phyloP scores from a whole-genome alignment of 2,797 vertebrate genomes.

The Chloroceryle amazona region DNA sequence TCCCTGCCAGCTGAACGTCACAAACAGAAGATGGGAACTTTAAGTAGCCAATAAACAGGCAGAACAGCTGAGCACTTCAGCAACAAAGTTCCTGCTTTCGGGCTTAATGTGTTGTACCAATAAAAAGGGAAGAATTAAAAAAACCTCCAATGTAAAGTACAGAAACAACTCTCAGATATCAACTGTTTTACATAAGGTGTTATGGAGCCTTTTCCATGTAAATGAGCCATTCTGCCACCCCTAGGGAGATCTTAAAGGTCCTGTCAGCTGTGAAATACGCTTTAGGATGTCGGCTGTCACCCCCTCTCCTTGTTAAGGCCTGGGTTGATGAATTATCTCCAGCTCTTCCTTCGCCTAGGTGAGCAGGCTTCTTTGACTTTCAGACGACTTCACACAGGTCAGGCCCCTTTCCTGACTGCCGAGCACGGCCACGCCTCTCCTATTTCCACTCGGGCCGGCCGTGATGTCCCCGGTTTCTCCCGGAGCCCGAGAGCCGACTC shows the following conservation, averaged over 20 bases:
- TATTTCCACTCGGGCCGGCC: fast-evolving
- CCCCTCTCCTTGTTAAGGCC: background rate
- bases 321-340: background rate
- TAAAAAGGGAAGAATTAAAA: slow-evolving; percentile 66
- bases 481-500: background rate
- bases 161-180: slow-evolving; percentile 43
- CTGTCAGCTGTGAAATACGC: slow-evolving; percentile 22
- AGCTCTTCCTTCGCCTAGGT: background rate
- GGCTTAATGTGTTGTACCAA: slow-evolving; percentile 23
- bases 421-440: background rate
- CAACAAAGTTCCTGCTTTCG: slow-evolving; percentile 2
- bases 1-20: slow-evolving; percentile 6
- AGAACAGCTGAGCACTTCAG: background rate
- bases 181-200: slow-evolving; percentile 42
- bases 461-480: background rate
- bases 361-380: background rate
- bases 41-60: background rate
- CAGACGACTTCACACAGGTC: background rate
- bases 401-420: fast-evolving
- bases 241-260: slow-evolving; percentile 1
- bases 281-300: background rate
- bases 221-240: slow-evolving; percentile 5
- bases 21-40: background rate
- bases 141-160: slow-evolving; percentile 26
- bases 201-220: slow-evolving; percentile 42